A percentile compares a stretch with the other conserved stretches of the same genome.
Evolutionary conservation across 2,113 vertebrate species (phyloP).

Genomic region (Xenopus borealis): DNA sequence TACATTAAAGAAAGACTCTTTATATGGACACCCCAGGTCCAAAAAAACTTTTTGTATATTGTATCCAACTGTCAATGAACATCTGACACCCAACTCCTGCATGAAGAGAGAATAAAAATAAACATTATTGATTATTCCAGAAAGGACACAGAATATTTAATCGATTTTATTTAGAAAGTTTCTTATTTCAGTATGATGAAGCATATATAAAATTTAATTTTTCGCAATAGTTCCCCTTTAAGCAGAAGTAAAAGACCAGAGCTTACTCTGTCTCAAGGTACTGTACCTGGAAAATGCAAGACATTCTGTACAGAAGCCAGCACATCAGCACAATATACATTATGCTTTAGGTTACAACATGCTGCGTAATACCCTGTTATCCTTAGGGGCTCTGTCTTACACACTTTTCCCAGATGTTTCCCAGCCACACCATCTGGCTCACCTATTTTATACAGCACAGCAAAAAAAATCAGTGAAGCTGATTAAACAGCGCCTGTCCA

Average conservation of each 20-base stretch:
- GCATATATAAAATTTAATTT: too few relatives aligned
- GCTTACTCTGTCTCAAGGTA: neutral
- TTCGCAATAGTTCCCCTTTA: too few relatives aligned
- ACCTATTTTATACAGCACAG: neutral
- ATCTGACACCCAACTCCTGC: too few relatives aligned
- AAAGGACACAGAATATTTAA: too few relatives aligned
- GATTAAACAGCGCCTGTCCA: constrained; percentile 2
- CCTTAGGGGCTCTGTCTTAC: neutral
- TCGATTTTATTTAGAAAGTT: too few relatives aligned
- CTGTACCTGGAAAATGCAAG: neutral
- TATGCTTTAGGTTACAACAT: neutral
- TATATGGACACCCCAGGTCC: too few relatives aligned
- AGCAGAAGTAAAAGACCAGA: neutral
- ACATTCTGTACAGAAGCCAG: neutral
- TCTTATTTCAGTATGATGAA: too few relatives aligned
- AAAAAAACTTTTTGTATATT: too few relatives aligned
- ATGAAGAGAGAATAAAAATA: too few relatives aligned
- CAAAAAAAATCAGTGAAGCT: neutral
- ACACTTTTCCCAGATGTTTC: neutral
- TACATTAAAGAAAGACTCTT: too few relatives aligned
- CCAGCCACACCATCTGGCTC: constrained; percentile 11
- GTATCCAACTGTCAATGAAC: too few relatives aligned
- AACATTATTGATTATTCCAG: too few relatives aligned
- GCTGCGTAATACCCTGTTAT: neutral
- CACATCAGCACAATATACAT: neutral